Evolutionary conservation across 2,797 vertebrate species (phyloP).

Genomic region (Bufotes viridis): DNA sequence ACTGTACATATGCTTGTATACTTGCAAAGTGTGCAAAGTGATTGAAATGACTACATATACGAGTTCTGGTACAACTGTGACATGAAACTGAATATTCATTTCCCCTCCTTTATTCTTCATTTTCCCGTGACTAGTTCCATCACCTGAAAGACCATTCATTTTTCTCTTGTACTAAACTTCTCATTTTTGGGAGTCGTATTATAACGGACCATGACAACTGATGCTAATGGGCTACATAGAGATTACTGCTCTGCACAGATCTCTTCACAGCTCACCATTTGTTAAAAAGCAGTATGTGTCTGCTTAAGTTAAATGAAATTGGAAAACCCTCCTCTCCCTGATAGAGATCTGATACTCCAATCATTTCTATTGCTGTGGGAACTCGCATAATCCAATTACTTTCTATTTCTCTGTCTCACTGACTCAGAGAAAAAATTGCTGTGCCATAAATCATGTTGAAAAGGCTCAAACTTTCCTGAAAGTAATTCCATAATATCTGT

Average conservation of each 20-base stretch:
- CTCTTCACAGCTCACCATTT: conserved; percentile 48
- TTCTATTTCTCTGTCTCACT: conserved; percentile 59
- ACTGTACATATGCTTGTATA: not conserved
- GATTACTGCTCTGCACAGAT: conserved; percentile 52
- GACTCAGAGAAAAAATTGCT: conserved; percentile 54
- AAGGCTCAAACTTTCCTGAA: conserved; percentile 57
- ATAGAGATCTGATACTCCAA: conserved; percentile 61
- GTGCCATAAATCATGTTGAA: conserved; percentile 61
- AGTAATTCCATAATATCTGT: conserved; percentile 45
- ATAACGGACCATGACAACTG: conserved; percentile 27
- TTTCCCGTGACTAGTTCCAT: conserved; percentile 22
- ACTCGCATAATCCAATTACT: conserved; percentile 59
- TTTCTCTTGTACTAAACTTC: conserved; percentile 32
- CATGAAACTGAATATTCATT: not conserved
- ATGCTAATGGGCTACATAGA: conserved; percentile 59
- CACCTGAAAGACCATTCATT: conserved; percentile 36
- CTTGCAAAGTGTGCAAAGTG: not conserved
- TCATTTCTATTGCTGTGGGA: conserved; percentile 56
- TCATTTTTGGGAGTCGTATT: conserved; percentile 54
- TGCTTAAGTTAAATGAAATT: conserved; percentile 61
- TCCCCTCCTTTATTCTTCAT: not conserved
- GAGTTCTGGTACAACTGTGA: not conserved
- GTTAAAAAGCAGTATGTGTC: conserved; percentile 59
- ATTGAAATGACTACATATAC: not conserved
- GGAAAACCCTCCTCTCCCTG: conserved; percentile 60